A percentile compares a stretch with the other conserved stretches of the same genome.
These are phyloP conservation scores for Kradibia gibbosae DNA, from an alignment of 1,140 invertebrate species.

Conservation along the genomic window DNA sequence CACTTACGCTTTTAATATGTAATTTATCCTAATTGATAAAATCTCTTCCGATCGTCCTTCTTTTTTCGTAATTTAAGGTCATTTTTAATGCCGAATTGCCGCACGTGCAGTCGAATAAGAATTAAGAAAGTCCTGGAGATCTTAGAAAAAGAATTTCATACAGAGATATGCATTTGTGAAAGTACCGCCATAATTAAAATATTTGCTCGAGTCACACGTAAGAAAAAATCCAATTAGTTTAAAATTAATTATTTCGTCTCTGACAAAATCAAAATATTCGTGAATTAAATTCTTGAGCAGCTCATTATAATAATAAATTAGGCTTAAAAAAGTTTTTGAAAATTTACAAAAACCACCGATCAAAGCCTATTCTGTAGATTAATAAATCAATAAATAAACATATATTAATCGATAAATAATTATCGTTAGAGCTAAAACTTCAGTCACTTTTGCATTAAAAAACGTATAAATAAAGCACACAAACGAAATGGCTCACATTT, in stretches of 20 bases:
- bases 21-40: neutral
- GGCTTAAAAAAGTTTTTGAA: neutral
- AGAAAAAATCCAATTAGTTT: neutral
- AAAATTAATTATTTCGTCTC: neutral
- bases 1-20: neutral
- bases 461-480: neutral
- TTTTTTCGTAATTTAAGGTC: conserved; percentile 20
- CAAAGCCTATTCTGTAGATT: neutral
- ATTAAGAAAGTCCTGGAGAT: neutral
- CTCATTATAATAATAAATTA: neutral
- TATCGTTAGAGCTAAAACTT: neutral
- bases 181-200: neutral
- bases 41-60: conserved; percentile 10
- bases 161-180: neutral
- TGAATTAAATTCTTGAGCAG: neutral
- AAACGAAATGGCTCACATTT: neutral
- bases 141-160: neutral
- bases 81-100: conserved; percentile 21
- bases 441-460: conserved; percentile 15
- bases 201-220: neutral
- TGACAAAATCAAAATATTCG: neutral
- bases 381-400: no score
- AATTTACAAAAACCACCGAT: no score
- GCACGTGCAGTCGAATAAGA: neutral
- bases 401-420: neutral